A percentile compares a stretch with the other conserved stretches of the same genome.
These are phyloP conservation scores for Salarias fasciatus DNA, from an alignment of 2,797 vertebrate species.

Conservation along the genomic window DNA sequence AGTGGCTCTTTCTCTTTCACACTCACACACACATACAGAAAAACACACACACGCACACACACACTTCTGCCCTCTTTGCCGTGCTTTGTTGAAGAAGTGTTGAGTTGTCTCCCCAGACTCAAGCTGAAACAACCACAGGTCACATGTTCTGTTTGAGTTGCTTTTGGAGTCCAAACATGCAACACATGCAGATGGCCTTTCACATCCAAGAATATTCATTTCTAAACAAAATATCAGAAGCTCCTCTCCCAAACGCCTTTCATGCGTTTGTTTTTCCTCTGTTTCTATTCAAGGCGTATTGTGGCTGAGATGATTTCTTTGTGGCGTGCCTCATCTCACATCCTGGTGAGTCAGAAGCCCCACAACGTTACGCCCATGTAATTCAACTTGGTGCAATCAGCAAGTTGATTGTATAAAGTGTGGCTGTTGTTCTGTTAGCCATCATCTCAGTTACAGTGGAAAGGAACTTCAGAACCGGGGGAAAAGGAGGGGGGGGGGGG, in stretches of 20 bases:
- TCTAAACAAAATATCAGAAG: constrained; percentile 30
- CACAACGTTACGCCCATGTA: constrained; percentile 50
- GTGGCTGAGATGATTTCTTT: constrained; percentile 45
- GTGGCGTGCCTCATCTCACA: constrained; percentile 49
- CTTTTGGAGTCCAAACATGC: not conserved
- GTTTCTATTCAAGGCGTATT: constrained; percentile 42
- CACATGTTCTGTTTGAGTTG: too few relatives aligned
- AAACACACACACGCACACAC: constrained; percentile 10
- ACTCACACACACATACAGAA: constrained; percentile 14
- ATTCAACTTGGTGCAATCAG: constrained; percentile 54
- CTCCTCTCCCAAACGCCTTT: constrained; percentile 34
- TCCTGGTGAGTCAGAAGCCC: constrained; percentile 57
- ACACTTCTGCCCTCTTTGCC: constrained; percentile 29
- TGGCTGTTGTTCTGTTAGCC: constrained; percentile 29
- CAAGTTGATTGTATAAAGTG: constrained; percentile 27
- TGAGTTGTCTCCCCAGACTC: constrained; percentile 22
- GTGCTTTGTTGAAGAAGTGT: constrained; percentile 30
- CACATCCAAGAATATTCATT: constrained; percentile 21
- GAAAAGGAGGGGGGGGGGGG: not conserved
- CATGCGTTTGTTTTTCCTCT: constrained; percentile 7
- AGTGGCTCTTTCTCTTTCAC: constrained; percentile 43
- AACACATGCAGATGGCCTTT: constrained; percentile 7
- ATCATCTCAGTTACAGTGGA: constrained; percentile 15
- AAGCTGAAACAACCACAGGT: too few relatives aligned
- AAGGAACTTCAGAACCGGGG: constrained; percentile 11